Conservation (phyloP, 30 jellyfish, hydroid and myxozoan species). For the Cassiopea xamachana region DNA sequence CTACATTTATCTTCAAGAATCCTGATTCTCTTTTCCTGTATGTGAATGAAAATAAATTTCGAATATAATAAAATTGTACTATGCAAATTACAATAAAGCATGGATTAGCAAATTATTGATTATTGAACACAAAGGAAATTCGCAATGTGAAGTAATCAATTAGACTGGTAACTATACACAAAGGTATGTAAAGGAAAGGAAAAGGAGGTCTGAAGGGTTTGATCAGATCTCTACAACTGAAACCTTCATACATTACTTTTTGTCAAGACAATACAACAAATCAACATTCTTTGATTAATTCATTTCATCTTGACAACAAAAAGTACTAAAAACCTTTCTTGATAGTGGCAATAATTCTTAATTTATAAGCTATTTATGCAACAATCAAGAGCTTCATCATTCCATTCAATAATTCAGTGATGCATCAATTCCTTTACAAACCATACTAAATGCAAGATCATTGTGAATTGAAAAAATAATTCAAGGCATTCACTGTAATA, state of each 20-base stretch:
- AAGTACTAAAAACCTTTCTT: background rate
- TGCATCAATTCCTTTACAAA: background rate
- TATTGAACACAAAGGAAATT: too few species aligned
- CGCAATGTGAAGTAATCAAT: too few species aligned
- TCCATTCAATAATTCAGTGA: background rate
- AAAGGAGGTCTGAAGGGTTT: background rate
- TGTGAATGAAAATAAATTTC: background rate
- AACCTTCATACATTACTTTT: background rate
- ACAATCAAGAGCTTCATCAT: background rate
- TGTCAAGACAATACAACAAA: background rate
- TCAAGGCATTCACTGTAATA: background rate
- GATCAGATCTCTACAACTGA: background rate
- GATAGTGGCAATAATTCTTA: background rate
- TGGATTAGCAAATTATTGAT: too few species aligned
- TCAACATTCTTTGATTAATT: background rate
- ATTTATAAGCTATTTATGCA: background rate
- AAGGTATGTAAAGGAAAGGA: background rate
- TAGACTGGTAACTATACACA: background rate
- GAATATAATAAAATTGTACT: background rate
- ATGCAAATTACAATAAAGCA: too few species aligned
- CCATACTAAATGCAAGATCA: background rate
- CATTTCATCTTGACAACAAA: background rate
- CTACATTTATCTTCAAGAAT: slow-evolving; percentile 76
- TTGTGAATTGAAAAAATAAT: too few species aligned
- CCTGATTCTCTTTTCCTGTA: slow-evolving; percentile 71